Percentiles rank a stretch among this genome's conserved stretches.
Conservation (phyloP, 2,888 invertebrate genomes). For the Tenthredo scrophulariae region DNA sequence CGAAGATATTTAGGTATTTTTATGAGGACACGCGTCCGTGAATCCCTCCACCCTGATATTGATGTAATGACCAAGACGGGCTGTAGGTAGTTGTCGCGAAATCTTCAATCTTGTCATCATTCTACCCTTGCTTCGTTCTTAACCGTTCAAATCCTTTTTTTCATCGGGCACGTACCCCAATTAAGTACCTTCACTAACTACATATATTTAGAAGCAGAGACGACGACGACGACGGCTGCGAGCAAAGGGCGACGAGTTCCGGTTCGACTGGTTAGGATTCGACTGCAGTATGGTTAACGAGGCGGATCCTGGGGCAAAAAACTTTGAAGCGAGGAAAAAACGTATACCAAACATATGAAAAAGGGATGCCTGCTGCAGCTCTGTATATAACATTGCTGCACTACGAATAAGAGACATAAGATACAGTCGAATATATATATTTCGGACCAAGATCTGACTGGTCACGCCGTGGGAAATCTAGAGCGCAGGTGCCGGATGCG, state of each 20-base stretch:
- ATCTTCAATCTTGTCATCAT: not conserved
- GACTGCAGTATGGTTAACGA: constrained; percentile 18
- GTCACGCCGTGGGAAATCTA: not conserved
- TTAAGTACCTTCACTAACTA: not conserved
- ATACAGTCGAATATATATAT: not conserved
- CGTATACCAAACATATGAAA: not conserved
- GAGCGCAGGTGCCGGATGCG: not conserved
- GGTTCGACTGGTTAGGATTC: constrained; percentile 45
- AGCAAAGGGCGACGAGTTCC: constrained; percentile 22
- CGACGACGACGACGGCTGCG: not conserved
- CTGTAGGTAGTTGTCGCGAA: too few species aligned
- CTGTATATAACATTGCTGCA: not conserved
- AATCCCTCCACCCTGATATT: not conserved
- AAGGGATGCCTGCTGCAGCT: not conserved
- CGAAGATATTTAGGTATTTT: not conserved
- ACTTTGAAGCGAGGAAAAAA: not conserved
- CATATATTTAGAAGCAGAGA: not conserved
- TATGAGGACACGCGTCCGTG: not conserved
- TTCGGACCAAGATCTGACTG: not conserved
- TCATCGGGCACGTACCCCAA: not conserved
- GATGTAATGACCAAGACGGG: too few species aligned
- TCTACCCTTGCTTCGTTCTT: not conserved
- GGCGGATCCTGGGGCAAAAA: constrained; percentile 27
- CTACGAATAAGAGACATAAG: not conserved
- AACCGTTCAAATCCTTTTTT: not conserved